These are phyloP conservation scores for Branchinecta lynchi DNA, from an alignment of 1,140 invertebrate genomes.

Conservation along the genomic window DNA sequence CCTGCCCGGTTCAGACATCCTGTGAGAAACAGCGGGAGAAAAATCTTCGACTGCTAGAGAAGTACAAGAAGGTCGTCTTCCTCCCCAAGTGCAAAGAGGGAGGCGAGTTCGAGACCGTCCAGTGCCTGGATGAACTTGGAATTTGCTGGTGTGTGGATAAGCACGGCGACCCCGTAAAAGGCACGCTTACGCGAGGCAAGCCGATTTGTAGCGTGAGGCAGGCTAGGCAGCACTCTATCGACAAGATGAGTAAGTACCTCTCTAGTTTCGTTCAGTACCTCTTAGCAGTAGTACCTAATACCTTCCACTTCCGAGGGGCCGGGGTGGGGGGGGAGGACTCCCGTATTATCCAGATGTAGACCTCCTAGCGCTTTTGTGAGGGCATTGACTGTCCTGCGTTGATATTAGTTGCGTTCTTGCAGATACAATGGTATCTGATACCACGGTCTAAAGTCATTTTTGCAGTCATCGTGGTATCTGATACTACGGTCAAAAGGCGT, in stretches of 20 bases:
- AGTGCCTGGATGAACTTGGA: slow-evolving; percentile 59
- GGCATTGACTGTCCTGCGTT: no score
- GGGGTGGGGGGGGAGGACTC: no score
- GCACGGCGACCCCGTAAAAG: slow-evolving; percentile 59
- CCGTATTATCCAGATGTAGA: no score
- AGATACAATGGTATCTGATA: no score
- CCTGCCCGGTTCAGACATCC: slow-evolving; percentile 60
- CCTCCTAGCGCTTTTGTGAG: no score
- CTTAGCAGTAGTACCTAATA: no score
- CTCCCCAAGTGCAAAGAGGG: slow-evolving; percentile 49
- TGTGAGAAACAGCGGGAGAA: slow-evolving; percentile 60
- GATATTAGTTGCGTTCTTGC: no score
- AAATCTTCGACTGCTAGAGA: slow-evolving; percentile 47
- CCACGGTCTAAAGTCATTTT: no score
- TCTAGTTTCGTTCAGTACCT: neutral
- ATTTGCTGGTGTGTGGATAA: slow-evolving; percentile 72
- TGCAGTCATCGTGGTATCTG: no score
- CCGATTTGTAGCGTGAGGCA: slow-evolving; percentile 21
- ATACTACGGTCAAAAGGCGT: no score
- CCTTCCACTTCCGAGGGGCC: no score
- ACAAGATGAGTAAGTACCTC: slow-evolving; percentile 13
- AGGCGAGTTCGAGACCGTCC: slow-evolving; percentile 60
- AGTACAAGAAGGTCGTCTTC: slow-evolving; percentile 48
- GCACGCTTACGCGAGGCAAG: slow-evolving; percentile 18
- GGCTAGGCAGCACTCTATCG: slow-evolving; percentile 19